Evolutionary conservation across 2,113 vertebrate genomes (phyloP), one percentile per base, ranked within the genome.

Genomic region (Passer domesticus): DNA sequence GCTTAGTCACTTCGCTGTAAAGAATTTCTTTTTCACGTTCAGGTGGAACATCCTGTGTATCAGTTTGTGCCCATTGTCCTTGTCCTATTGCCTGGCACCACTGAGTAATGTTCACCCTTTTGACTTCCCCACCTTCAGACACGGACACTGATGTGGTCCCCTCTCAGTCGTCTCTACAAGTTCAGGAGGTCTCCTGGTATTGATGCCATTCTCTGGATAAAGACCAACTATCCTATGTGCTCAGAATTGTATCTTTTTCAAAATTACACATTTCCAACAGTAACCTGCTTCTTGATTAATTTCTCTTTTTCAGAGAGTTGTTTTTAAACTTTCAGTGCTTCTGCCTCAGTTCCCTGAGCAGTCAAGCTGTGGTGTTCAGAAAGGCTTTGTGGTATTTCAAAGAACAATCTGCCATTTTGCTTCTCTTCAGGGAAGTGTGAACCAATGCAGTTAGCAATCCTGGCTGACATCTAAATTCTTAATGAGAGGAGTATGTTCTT

Each of bases 391-490:
- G 41, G 58, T 53, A 13, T 92, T 95, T 93, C 60, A 78, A 67
- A 88, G 63, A 89, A 19, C 77, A 46, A 47, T 84, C 76, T 81
- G 90, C 83, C 53, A 72, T 92, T 91, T 89, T 87, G 60, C 52
- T 83, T 74, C 92, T 83, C 68, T 80, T 91, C 68, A 35, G 87
- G 87, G 58, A 93, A 84, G 89, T 80, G 89, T 93, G 92, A 95
- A 92, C 74, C 2, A 5, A 63, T 30, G 70, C 89, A 77, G 72
- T 93, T 89, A 92, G 60, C 52, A 83, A 75, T 85, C 30, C 64
- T 95, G 94, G 84, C 87, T 94, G 84, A 83, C 89, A 91, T 94
- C 68, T 89, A 81, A 84, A 52, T 94, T 90, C 50, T 79, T 90
- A 90, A 96, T 68, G 87, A 90, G 77, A 94, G 70, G 79, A 81